Percentiles rank a stretch among this genome's conserved stretches.
phyloP scores from a whole-genome alignment of 2,113 vertebrate species.

The Bungarus multicinctus region DNA sequence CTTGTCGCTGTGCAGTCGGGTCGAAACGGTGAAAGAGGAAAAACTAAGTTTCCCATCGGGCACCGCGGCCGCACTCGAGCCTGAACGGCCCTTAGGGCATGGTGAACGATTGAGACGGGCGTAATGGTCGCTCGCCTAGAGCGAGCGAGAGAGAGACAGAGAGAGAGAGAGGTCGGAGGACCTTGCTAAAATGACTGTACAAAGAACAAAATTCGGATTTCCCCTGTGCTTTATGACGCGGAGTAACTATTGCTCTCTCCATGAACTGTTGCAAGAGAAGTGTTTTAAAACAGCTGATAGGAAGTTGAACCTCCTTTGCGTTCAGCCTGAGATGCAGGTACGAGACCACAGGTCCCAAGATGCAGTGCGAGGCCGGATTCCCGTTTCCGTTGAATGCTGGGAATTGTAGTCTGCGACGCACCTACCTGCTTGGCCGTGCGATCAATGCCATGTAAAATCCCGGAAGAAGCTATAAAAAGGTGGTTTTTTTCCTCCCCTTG shows the following conservation, averaged over 20 bases:
- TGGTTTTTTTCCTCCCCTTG: not conserved
- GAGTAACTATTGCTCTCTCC: not conserved
- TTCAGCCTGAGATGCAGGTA: not conserved
- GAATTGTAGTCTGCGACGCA: not conserved
- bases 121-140: not conserved
- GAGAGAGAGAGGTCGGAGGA: not conserved
- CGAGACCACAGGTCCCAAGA: not conserved
- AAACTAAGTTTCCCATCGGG: not conserved
- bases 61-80: not conserved
- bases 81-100: not conserved
- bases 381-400: not conserved
- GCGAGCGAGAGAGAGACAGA: too few species aligned
- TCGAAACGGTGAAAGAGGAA: too few species aligned
- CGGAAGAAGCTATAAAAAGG: not conserved
- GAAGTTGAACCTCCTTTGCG: not conserved
- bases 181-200: not conserved
- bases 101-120: conserved; percentile 1
- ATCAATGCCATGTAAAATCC: too few species aligned
- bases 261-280: not conserved
- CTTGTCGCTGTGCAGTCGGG: accelerated
- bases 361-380: not conserved
- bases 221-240: too few species aligned
- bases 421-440: not conserved
- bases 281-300: not conserved
- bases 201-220: not conserved